Percentiles rank a stretch among this genome's conserved stretches.
phyloP scores from a whole-genome alignment of 92 coral and sea anemone species.

The Phymanthus crucifer region DNA sequence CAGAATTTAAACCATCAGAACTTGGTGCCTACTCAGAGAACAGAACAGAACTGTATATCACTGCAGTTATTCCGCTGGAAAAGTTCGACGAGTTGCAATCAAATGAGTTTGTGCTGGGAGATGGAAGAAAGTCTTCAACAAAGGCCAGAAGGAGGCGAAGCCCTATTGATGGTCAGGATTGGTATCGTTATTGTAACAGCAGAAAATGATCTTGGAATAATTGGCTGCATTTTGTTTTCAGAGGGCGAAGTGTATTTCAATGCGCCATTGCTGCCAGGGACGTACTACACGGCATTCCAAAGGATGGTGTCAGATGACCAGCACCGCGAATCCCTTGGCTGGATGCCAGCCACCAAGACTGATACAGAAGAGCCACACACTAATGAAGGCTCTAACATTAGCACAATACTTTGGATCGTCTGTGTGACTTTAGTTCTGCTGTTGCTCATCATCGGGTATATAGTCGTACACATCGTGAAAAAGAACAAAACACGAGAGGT shows the following conservation, averaged over 20 bases:
- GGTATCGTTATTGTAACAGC: not conserved
- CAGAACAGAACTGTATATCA: not conserved
- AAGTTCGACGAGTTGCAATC: not conserved
- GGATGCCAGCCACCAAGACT: constrained; percentile 30
- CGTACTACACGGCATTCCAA: constrained; percentile 40
- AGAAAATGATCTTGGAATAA: too few relatives aligned
- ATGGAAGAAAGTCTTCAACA: not conserved
- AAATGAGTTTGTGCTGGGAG: not conserved
- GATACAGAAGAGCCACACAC: not conserved
- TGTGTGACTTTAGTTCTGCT: constrained; percentile 20
- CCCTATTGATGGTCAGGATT: not conserved
- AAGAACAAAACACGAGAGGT: not conserved
- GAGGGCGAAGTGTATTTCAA: constrained; percentile 15
- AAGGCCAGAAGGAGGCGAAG: not conserved
- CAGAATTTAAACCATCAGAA: not conserved
- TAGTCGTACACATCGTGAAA: not conserved
- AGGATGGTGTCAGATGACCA: constrained; percentile 16
- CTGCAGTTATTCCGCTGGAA: not conserved
- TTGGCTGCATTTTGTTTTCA: not conserved
- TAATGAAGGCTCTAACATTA: not conserved
- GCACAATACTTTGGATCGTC: constrained; percentile 9
- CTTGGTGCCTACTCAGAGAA: not conserved
- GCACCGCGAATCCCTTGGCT: constrained; percentile 15
- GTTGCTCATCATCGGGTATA: not conserved
- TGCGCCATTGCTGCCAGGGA: constrained; percentile 22